Percentiles rank a stretch among this genome's conserved stretches.
Evolutionary conservation across 2,888 invertebrate genomes (phyloP).

Genomic region (Punctoribates punctum): DNA sequence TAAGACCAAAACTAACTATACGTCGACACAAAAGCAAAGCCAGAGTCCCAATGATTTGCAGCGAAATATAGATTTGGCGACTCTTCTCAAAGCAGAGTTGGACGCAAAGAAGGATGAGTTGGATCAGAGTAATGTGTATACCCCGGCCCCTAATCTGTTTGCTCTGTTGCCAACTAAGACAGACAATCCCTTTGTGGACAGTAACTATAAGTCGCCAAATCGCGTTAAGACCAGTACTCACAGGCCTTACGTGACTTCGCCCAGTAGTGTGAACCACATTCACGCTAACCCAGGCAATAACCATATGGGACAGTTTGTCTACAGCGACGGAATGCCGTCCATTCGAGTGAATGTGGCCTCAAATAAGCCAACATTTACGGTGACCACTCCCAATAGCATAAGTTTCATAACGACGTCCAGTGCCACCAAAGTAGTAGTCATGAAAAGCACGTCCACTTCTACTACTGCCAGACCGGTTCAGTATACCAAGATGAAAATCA

Average conservation of each 20-base stretch:
- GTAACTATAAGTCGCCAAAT: conserved; percentile 34
- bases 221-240: conserved; percentile 4
- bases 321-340: conserved; percentile 45
- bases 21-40: background rate
- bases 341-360: conserved; percentile 43
- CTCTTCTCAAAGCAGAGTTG: conserved; percentile 39
- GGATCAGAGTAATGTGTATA: conserved; percentile 28
- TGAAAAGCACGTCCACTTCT: background rate
- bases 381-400: conserved; percentile 16
- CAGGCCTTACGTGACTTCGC: background rate
- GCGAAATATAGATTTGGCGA: conserved; percentile 22
- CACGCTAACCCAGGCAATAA: background rate
- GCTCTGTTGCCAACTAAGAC: background rate
- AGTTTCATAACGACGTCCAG: background rate
- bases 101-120: conserved; percentile 40
- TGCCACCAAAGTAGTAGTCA: background rate
- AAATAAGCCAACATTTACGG: conserved; percentile 11
- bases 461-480: conserved; percentile 26
- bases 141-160: conserved; percentile 25
- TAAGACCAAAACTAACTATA: conserved; percentile 17
- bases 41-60: background rate
- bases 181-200: conserved; percentile 15
- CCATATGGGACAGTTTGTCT: conserved; percentile 43
- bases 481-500: conserved; percentile 29
- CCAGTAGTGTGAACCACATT: conserved; percentile 2